These are phyloP conservation scores for Paramacrobiotus metropolitanus DNA, from an alignment of 1,140 invertebrate species.

Conservation along the genomic window DNA sequence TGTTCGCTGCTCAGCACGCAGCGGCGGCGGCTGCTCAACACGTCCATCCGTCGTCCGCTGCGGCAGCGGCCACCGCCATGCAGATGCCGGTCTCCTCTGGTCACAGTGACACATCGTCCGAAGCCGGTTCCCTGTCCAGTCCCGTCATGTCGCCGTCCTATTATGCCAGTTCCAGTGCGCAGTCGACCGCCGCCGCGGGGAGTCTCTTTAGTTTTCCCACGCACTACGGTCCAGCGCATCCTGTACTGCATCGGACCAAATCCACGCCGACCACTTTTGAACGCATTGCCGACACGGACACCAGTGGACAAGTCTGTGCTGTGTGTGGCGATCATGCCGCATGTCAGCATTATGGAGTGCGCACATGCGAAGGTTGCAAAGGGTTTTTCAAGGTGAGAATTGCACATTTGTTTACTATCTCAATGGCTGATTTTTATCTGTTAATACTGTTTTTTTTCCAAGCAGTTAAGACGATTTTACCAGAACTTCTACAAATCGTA, in stretches of 20 bases:
- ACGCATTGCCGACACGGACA: background rate
- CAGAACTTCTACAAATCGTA: no score
- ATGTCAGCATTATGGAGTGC: slow-evolving; percentile 91
- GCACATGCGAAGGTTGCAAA: slow-evolving; percentile 95
- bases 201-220: background rate
- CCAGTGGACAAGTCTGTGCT: slow-evolving; percentile 51
- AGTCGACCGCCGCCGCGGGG: background rate
- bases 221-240: background rate
- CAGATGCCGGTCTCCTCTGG: no score
- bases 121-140: slow-evolving; percentile 2
- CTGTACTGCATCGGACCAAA: background rate
- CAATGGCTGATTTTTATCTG: slow-evolving; percentile 2
- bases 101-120: background rate
- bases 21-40: no score
- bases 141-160: background rate
- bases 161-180: background rate
- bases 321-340: slow-evolving; percentile 95
- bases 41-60: no score
- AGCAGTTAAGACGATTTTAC: no score
- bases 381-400: slow-evolving; percentile 36
- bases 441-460: slow-evolving; percentile 8
- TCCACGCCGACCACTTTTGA: background rate
- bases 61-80: no score
- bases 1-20: no score
- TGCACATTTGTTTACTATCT: slow-evolving; percentile 54